phyloP scores from a whole-genome alignment of 2,113 vertebrate species.

The Phylloscopus trochilus region DNA sequence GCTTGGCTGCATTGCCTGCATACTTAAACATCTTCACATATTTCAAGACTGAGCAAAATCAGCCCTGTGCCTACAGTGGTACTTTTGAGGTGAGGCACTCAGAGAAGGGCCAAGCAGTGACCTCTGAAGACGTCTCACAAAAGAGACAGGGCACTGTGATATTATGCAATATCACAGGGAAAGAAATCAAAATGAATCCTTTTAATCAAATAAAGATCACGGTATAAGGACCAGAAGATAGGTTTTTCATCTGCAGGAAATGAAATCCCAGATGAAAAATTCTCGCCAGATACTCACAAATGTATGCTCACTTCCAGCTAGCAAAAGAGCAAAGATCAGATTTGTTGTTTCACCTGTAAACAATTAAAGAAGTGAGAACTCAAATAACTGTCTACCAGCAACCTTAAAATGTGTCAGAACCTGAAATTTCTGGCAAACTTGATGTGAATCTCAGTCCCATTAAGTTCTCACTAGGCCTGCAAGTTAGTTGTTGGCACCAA shows the following conservation, averaged over 20 bases:
- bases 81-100: not conserved
- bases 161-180: conserved; percentile 17
- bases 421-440: conserved; percentile 48
- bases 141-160: not conserved
- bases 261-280: conserved; percentile 31
- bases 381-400: not conserved
- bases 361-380: conserved; percentile 40
- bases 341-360: conserved; percentile 51
- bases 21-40: conserved; percentile 17
- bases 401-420: conserved; percentile 28
- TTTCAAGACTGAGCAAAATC: not conserved
- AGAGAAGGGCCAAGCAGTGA: not conserved
- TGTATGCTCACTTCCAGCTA: conserved; percentile 17
- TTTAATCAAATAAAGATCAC: conserved; percentile 63
- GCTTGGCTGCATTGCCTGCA: conserved; percentile 14
- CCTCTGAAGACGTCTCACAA: not conserved
- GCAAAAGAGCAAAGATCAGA: not conserved
- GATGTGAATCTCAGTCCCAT: not conserved
- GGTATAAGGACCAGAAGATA: conserved; percentile 26
- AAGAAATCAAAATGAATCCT: conserved; percentile 55
- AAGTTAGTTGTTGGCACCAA: conserved; percentile 39
- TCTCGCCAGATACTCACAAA: not conserved
- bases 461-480: not conserved
- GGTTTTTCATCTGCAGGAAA: conserved; percentile 27
- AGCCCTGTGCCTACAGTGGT: not conserved